phyloP scores from a whole-genome alignment of 1,140 invertebrate genomes.

The Cheumatopsyche charites region DNA sequence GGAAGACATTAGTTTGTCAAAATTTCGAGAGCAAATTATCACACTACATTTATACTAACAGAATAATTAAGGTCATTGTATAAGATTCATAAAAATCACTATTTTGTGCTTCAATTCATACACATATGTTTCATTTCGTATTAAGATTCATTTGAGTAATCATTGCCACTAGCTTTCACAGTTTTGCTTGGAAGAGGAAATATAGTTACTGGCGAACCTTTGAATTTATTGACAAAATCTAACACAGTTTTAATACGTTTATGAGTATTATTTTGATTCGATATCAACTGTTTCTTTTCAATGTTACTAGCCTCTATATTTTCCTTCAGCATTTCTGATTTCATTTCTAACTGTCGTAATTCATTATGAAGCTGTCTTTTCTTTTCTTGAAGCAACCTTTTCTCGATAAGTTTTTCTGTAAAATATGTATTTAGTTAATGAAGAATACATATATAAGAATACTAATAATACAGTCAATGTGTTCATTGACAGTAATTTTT shows the following conservation, averaged over 20 bases:
- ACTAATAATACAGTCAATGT: no score
- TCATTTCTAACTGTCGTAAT: slow-evolving; percentile 56
- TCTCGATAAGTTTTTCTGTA: slow-evolving; percentile 57
- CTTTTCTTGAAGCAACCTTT: slow-evolving; percentile 57
- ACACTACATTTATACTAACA: no score
- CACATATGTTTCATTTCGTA: neutral
- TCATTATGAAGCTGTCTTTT: slow-evolving; percentile 58
- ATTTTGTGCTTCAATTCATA: neutral
- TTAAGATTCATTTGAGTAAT: neutral
- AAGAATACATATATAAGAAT: neutral
- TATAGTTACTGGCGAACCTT: slow-evolving; percentile 49
- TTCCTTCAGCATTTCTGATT: slow-evolving; percentile 56
- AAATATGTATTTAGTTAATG: slow-evolving; percentile 21
- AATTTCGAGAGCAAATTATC: no score
- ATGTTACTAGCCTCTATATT: slow-evolving; percentile 59
- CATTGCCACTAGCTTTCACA: neutral
- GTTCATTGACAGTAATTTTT: no score
- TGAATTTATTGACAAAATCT: slow-evolving; percentile 60
- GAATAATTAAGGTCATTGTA: no score
- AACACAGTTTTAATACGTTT: slow-evolving; percentile 59
- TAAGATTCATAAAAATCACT: neutral
- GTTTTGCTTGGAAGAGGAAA: neutral
- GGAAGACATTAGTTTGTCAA: no score
- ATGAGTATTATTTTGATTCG: slow-evolving; percentile 59
- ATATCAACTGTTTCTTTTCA: slow-evolving; percentile 57